These are phyloP conservation scores for Actinopyga echinites DNA, from an alignment of 53 echinoderm and acorn worm genomes.

Conservation along the genomic window DNA sequence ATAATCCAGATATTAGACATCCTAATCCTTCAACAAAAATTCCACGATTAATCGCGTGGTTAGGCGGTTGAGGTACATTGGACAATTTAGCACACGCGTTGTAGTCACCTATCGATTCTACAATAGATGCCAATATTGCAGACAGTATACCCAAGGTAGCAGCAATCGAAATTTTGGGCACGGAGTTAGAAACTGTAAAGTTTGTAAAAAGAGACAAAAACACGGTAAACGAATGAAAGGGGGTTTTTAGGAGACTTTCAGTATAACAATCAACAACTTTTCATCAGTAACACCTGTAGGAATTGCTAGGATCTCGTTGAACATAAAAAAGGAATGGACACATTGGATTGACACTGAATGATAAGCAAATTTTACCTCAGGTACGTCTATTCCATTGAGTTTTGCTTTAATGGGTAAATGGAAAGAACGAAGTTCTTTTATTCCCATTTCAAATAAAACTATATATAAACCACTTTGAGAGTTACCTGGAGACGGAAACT, in stretches of 20 bases:
- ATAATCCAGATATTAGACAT: conserved; percentile 72
- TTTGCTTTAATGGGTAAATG: too few species aligned
- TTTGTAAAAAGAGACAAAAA: background rate
- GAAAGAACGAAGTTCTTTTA: too few species aligned
- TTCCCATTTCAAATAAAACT: too few species aligned
- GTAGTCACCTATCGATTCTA: conserved; percentile 71
- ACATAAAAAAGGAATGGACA: too few species aligned
- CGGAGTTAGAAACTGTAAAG: conserved; percentile 58
- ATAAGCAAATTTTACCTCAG: too few species aligned
- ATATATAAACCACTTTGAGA: too few species aligned
- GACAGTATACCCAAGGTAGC: conserved; percentile 64
- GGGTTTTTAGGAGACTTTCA: too few species aligned
- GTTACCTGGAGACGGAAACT: conserved; percentile 77
- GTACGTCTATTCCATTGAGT: too few species aligned
- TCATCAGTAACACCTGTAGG: too few species aligned
- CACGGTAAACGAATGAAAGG: background rate
- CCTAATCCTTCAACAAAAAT: conserved; percentile 86
- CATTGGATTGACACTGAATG: too few species aligned
- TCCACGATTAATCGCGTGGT: conserved; percentile 88
- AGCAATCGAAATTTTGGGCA: conserved; percentile 50
- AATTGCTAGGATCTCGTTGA: too few species aligned
- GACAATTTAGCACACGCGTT: conserved; percentile 63
- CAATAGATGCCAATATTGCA: conserved; percentile 64
- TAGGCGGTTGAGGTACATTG: conserved; percentile 79
- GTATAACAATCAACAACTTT: too few species aligned